Evolutionary conservation across 2,888 invertebrate species (phyloP).

Genomic region (Smittia sp.): DNA sequence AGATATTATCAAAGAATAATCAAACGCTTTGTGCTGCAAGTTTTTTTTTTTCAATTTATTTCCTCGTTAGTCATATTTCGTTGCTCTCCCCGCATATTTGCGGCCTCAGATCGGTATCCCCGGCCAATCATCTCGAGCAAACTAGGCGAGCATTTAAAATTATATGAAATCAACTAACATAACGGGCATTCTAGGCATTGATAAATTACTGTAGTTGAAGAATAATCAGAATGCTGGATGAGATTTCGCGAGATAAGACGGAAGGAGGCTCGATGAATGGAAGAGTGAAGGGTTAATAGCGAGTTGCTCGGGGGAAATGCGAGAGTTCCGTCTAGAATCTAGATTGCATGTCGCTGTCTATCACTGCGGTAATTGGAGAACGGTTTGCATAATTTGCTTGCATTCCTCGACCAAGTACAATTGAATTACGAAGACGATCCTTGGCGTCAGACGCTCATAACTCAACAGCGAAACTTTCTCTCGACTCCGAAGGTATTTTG

Average conservation of each 20-base stretch:
- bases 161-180: slow-evolving; percentile 24
- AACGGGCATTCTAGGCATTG: slow-evolving; percentile 22
- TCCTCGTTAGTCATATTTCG: slow-evolving; percentile 36
- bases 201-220: slow-evolving; percentile 19
- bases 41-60: slow-evolving; percentile 26
- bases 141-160: slow-evolving; percentile 22
- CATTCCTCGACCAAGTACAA: background rate
- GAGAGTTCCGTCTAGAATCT: too few species aligned
- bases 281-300: slow-evolving; percentile 15
- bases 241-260: slow-evolving; percentile 16
- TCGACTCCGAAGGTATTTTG: background rate
- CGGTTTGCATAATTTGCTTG: background rate
- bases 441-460: background rate
- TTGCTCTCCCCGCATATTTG: background rate
- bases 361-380: background rate
- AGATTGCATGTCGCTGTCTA: background rate
- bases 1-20: background rate
- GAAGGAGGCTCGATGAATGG: background rate
- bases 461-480: slow-evolving; percentile 6
- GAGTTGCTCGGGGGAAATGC: background rate
- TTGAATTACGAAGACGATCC: background rate
- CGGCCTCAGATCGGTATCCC: background rate
- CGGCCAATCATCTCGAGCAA: background rate
- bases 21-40: background rate
- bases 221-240: slow-evolving; percentile 11